These are phyloP conservation scores for Anolis sagrei DNA, from an alignment of 2,113 vertebrate genomes.

Conservation along the genomic window DNA sequence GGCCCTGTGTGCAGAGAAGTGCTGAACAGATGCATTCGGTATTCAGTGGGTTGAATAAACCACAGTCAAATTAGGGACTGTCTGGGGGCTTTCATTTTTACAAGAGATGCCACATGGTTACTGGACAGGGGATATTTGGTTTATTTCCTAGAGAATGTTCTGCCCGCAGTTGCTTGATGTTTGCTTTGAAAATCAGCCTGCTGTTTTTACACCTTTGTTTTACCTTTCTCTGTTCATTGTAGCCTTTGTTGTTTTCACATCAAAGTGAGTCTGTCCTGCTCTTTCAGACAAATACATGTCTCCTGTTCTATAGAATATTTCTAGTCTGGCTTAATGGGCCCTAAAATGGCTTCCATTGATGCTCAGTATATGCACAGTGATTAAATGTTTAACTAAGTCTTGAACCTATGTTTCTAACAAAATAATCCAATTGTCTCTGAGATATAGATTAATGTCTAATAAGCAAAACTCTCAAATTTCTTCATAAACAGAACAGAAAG, in stretches of 20 bases:
- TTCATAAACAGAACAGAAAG: neutral
- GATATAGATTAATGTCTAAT: neutral
- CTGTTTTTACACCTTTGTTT: slow-evolving; percentile 39
- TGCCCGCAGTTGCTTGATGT: slow-evolving; percentile 48
- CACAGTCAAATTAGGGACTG: neutral
- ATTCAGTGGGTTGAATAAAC: neutral
- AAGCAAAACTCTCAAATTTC: neutral
- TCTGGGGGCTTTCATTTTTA: neutral
- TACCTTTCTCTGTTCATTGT: slow-evolving; percentile 24
- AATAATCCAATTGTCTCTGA: rapidly evolving
- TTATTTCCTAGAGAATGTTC: slow-evolving; percentile 52
- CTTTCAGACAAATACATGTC: rapidly evolving
- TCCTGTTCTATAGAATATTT: neutral
- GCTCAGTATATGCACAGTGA: neutral
- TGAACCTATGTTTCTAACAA: rapidly evolving
- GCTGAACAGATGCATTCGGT: neutral
- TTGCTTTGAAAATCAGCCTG: slow-evolving; percentile 61
- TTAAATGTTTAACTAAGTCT: rapidly evolving
- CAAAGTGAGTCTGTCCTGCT: slow-evolving; percentile 50
- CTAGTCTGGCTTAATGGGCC: rapidly evolving
- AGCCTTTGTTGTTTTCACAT: slow-evolving; percentile 68
- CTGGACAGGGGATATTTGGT: neutral
- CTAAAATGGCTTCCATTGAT: rapidly evolving
- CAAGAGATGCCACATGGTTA: neutral
- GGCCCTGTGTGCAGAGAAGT: neutral